Percentiles rank a stretch among this genome's conserved stretches.
Conservation (phyloP, 2,888 invertebrate genomes). For the Orchesellides sinensis region DNA sequence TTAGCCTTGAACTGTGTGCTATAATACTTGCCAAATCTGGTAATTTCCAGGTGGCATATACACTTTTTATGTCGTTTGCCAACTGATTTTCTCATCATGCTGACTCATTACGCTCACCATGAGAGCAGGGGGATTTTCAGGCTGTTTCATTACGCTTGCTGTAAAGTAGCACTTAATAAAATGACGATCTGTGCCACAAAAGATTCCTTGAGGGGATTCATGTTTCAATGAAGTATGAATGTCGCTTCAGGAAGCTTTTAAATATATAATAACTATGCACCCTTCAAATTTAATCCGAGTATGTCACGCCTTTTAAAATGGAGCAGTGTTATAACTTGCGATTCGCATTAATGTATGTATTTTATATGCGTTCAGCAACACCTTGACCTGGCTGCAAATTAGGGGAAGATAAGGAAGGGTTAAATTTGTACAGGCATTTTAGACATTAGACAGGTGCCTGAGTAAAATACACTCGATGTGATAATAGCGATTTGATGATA, state of each 20-base stretch:
- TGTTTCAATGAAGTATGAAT: not conserved
- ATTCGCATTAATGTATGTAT: no score
- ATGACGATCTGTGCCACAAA: not conserved
- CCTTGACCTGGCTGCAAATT: constrained; percentile 17
- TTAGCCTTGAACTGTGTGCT: constrained; percentile 22
- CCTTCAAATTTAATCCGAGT: not conserved
- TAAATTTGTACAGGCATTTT: not conserved
- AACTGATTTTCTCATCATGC: constrained; percentile 5
- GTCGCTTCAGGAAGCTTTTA: constrained; percentile 17
- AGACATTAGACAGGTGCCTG: not conserved
- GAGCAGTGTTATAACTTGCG: no score
- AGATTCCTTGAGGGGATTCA: not conserved
- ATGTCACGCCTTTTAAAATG: constrained; percentile 40
- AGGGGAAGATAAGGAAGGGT: constrained; percentile 1
- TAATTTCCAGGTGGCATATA: constrained; percentile 3
- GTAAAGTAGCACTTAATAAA: not conserved
- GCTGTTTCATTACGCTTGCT: not conserved
- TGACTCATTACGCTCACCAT: constrained; percentile 9
- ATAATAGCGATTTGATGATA: not conserved
- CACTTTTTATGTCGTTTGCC: constrained; percentile 6
- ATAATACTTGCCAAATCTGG: not conserved
- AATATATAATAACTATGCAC: not conserved
- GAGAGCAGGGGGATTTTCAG: no score
- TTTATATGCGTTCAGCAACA: no score
- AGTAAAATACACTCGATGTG: not conserved